Conservation (phyloP, 2,797 vertebrate species). For the Hippocampus kuda region DNA sequence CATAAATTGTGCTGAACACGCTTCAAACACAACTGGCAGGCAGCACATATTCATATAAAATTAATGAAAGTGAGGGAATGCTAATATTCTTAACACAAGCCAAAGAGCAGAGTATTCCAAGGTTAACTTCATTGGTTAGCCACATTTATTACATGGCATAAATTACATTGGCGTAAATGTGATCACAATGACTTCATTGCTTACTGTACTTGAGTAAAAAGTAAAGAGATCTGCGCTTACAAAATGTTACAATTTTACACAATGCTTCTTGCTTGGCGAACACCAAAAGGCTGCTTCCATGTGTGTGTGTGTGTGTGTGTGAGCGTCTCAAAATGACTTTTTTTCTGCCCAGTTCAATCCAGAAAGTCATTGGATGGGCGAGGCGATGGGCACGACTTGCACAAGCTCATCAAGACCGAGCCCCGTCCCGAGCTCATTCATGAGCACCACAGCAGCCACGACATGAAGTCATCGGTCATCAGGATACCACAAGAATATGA, state of each 20-base stretch:
- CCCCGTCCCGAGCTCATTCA: constrained; percentile 64
- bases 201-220: too few species aligned
- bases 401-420: constrained; percentile 85
- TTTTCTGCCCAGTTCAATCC: constrained; percentile 35
- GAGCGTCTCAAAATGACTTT: neutral
- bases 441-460: constrained; percentile 73
- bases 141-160: neutral
- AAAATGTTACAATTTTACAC: too few species aligned
- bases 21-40: neutral
- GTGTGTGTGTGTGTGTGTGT: too few species aligned
- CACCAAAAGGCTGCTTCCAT: too few species aligned
- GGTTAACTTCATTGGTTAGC: neutral
- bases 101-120: neutral
- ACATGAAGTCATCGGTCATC: constrained; percentile 79
- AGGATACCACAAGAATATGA: constrained; percentile 72
- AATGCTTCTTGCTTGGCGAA: too few species aligned
- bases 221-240: too few species aligned
- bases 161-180: too few species aligned
- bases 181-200: too few species aligned
- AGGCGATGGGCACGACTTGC: constrained; percentile 58
- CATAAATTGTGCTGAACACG: neutral
- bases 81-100: neutral
- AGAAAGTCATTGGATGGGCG: constrained; percentile 38
- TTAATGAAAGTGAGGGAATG: neutral
- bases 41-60: neutral